Base-by-base conservation (phyloP, 2,888 invertebrate species). In the Polymixis lichenea region DNA sequence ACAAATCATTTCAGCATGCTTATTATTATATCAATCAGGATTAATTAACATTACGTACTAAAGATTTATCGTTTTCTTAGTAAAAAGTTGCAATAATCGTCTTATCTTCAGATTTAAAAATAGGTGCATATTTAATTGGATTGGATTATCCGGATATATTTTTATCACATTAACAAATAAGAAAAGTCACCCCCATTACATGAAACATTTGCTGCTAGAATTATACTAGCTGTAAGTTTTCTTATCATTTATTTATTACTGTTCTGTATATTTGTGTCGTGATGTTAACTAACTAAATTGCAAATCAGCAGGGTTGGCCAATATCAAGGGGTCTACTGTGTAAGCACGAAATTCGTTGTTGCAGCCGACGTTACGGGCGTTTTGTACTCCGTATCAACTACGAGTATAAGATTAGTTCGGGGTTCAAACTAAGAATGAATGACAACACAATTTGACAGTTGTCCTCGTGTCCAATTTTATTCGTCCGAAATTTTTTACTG, bases 41-140 rank as follows among this genome's bases (percentile, higher is more conserved):
- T 78, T 55, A 58, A 28, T 65, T 55, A 43, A n/a, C 53, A 65
- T 75, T 65, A 62, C 8, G 60, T 38, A 82, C 82, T 76, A 82
- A 66, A 60, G 17, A 61, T 51, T 82, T 62, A 78, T 78, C 49
- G 11, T 55, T 66, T 76, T 78, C 55, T 55, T 25, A 60, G 19
- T 65, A 83, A 78, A 78, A 22, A 65, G 0, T 38, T 53, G 53
- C 64, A 65, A 38, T 80, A 69, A 78, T 77, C 78, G 53, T 55
- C n/a, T 77, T 76, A 82, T 66, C 76, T 82, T 13, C 28, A 51
- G 82, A 82, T 78, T 75, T 53, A 51, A 7, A 64, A 77, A 15
- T 19, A 46, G 9, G 15, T 58, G 82, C 62, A 77, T 56, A 75
- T 53, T 58, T 65, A 38, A 46, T 32, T 81, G 65, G 65, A 32